Base-by-base conservation (phyloP, 2,888 invertebrate species). In the Hyles lineata region DNA sequence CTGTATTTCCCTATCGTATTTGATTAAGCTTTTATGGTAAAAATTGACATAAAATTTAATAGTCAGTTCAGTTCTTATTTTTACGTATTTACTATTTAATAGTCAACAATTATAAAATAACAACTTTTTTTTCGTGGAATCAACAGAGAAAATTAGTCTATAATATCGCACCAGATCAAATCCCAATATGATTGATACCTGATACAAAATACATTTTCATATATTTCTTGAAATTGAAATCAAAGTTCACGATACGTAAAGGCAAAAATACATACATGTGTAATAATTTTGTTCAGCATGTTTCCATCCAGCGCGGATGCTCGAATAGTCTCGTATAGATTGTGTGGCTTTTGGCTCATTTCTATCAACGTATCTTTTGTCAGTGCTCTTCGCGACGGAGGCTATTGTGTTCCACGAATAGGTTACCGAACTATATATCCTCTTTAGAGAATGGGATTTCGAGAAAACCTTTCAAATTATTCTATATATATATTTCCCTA, bases 281-380 rank as follows among this genome's bases (percentile, higher is more conserved):
- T 55, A 63, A 43, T 59, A 72, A 67, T 67, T 67, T 67, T 58
- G 67, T 58, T 35, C 23, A 72, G 67, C 35, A 50, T 72, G 35
- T 72, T 43, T 67, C 77, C 79, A 76, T 74, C 80, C 80, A 82
- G 82, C 80, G 78, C 78, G 79, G 77, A 75, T 81, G 76, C 76
- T 79, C 72, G 67, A 80, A 80, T 83, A 73, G 79, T 80, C 78
- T 77, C 79, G 79, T 79, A 82, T 79, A 82, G 78, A 83, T 85
- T 87, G 85, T 86, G 81, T 82, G 83, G 86, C 80, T 83, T 79
- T 82, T 79, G 80, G 79, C 79, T 83, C 83, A 84, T 86, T 86
- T 83, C 83, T 82, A 80, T 85, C 77, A 74, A 77, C 77, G 74
- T 69, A 84, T 84, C 88, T 85, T 85, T 88, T 89, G 87, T 87